Conservation (phyloP, 2,888 invertebrate genomes). For the Stenoptilia bipunctidactyla region DNA sequence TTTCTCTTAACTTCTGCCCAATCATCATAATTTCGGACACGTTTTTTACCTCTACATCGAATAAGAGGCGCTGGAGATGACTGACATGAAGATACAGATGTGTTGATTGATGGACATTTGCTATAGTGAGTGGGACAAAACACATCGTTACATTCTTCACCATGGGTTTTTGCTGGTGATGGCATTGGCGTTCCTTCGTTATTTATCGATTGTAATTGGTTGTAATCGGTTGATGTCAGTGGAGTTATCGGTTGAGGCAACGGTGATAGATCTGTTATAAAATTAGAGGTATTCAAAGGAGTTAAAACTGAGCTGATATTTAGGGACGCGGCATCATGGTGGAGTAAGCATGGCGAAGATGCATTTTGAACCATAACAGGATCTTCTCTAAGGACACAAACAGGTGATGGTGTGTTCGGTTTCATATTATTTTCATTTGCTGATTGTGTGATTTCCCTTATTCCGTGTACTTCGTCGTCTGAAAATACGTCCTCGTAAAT, state of each 20-base stretch:
- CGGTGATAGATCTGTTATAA: no score
- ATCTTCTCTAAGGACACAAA: conserved; percentile 10
- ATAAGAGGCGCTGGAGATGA: neutral
- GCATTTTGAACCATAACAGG: conserved; percentile 1
- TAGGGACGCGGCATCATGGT: no score
- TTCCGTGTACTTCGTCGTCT: conserved; percentile 6
- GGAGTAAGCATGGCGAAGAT: conserved; percentile 9
- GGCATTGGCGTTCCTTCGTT: conserved; percentile 14
- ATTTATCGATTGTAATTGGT: conserved; percentile 10
- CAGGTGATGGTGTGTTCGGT: conserved; percentile 10
- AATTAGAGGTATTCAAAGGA: no score
- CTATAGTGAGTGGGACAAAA: neutral
- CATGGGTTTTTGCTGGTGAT: conserved; percentile 11
- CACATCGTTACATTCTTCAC: conserved; percentile 4
- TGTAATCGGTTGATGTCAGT: no score
- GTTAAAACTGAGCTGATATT: no score
- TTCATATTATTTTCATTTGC: conserved; percentile 12
- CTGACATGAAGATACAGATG: neutral
- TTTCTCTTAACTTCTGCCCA: conserved; percentile 15
- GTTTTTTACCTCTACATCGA: neutral
- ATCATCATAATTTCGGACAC: conserved; percentile 7
- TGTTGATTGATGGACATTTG: neutral
- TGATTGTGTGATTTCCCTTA: conserved; percentile 10
- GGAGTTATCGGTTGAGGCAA: no score
- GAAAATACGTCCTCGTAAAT: conserved; percentile 5